Percentiles rank a stretch among this genome's conserved stretches.
Evolutionary conservation across 2,113 vertebrate genomes (phyloP).

Genomic region (Ceratotherium simum): DNA sequence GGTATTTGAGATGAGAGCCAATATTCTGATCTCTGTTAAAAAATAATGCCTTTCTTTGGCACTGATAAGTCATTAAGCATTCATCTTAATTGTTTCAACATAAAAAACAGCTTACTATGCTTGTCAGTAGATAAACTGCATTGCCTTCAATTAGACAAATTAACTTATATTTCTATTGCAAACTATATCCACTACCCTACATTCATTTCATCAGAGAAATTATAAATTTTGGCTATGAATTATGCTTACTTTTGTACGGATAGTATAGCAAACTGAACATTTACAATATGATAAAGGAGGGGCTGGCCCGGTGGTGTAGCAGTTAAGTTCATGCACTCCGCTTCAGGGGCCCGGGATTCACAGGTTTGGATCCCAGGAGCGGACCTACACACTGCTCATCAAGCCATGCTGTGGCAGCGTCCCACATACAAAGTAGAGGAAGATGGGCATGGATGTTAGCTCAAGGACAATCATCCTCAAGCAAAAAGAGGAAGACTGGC

Average conservation of each 20-base stretch:
- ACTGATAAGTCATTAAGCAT: not conserved
- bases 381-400: too few relatives aligned
- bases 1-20: slow-evolving; percentile 36
- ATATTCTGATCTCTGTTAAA: slow-evolving; percentile 3
- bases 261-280: not conserved
- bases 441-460: too few relatives aligned
- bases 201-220: slow-evolving; percentile 38
- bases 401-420: too few relatives aligned
- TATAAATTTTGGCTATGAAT: not conserved
- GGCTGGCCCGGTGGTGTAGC: too few relatives aligned
- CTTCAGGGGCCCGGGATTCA: too few relatives aligned
- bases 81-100: not conserved
- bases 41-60: slow-evolving; percentile 47
- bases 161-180: not conserved
- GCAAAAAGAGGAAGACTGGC: too few relatives aligned
- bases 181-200: not conserved
- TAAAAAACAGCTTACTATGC: slow-evolving; percentile 34
- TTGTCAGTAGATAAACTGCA: slow-evolving; percentile 4
- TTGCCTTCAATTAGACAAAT: slow-evolving; percentile 51
- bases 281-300: not conserved
- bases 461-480: too few relatives aligned
- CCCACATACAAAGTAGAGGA: too few relatives aligned
- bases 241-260: slow-evolving; percentile 19
- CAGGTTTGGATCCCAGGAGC: too few relatives aligned
- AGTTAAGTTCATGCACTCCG: too few relatives aligned